phyloP scores from a whole-genome alignment of 2,888 invertebrate genomes.

The Acanthosoma haemorrhoidale region DNA sequence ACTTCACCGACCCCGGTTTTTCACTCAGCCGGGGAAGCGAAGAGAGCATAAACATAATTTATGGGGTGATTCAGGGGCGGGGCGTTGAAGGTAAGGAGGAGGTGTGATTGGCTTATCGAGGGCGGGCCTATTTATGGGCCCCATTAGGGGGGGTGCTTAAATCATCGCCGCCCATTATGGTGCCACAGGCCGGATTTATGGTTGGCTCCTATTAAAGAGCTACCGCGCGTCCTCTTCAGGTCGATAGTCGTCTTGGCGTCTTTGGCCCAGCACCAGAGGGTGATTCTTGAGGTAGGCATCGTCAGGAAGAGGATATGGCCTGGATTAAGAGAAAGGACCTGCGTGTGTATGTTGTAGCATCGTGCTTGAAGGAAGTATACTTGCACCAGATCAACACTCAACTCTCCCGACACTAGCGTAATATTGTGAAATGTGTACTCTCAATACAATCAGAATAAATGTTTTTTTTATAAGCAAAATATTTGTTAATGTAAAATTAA shows the following conservation, averaged over 20 bases:
- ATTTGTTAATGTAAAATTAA: no score
- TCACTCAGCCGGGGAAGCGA: constrained; percentile 3
- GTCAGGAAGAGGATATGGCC: no score
- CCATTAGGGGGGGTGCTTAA: constrained; percentile 37
- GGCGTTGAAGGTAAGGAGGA: constrained; percentile 35
- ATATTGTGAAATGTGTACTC: no score
- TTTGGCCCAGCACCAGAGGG: no score
- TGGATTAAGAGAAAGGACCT: no score
- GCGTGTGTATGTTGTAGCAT: no score
- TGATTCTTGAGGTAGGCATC: no score
- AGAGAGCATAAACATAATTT: constrained; percentile 38
- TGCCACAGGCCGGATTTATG: constrained; percentile 10
- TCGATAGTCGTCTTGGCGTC: constrained; percentile 10
- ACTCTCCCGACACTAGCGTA: no score
- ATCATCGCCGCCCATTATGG: constrained; percentile 33
- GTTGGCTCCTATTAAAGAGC: constrained; percentile 15
- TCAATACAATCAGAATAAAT: no score
- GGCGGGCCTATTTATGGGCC: constrained; percentile 37
- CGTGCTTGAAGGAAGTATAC: no score
- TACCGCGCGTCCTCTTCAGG: constrained; percentile 11
- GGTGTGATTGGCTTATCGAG: constrained; percentile 39
- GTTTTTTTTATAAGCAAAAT: no score
- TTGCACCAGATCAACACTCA: no score
- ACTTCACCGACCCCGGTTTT: neutral
- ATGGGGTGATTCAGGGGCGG: constrained; percentile 31